These are phyloP conservation scores for Pocillopora verrucosa DNA, from an alignment of 64 coral and sea anemone genomes.

Conservation along the genomic window DNA sequence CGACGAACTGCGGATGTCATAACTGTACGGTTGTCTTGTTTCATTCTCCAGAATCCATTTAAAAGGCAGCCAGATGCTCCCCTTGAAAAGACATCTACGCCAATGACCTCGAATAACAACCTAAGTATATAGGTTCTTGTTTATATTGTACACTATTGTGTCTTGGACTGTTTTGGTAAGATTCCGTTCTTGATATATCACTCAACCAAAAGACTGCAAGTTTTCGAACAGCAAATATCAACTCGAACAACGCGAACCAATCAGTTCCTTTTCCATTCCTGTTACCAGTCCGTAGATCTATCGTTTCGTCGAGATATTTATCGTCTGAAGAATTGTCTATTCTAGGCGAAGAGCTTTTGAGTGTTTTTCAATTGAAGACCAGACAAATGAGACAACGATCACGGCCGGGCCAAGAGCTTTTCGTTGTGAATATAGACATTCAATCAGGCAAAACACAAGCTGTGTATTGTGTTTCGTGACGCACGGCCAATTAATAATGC, in stretches of 20 bases:
- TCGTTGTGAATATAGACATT: slow-evolving; percentile 10
- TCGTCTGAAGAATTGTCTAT: background rate
- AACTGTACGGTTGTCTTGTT: slow-evolving; percentile 12
- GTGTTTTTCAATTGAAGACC: slow-evolving; percentile 26
- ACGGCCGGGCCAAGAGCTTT: slow-evolving; percentile 14
- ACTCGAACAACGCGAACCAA: background rate
- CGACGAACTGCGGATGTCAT: slow-evolving; percentile 41
- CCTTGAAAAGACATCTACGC: background rate
- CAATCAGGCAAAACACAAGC: background rate
- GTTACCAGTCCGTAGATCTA: background rate
- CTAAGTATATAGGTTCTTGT: slow-evolving; percentile 29
- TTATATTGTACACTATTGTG: slow-evolving; percentile 37
- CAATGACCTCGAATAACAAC: slow-evolving; percentile 13
- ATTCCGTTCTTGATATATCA: slow-evolving; percentile 7
- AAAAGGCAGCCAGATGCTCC: background rate
- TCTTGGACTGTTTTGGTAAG: slow-evolving; percentile 16
- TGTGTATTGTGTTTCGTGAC: slow-evolving; percentile 30
- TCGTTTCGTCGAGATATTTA: background rate
- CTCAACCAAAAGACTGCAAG: background rate
- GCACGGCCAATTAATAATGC: slow-evolving; percentile 14
- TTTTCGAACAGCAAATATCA: background rate
- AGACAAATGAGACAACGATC: slow-evolving; percentile 45
- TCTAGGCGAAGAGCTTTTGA: background rate
- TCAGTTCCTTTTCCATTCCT: background rate
- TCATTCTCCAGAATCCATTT: slow-evolving; percentile 16